phyloP scores from a whole-genome alignment of 2,113 vertebrate genomes.

The Neolamprologus toae region DNA sequence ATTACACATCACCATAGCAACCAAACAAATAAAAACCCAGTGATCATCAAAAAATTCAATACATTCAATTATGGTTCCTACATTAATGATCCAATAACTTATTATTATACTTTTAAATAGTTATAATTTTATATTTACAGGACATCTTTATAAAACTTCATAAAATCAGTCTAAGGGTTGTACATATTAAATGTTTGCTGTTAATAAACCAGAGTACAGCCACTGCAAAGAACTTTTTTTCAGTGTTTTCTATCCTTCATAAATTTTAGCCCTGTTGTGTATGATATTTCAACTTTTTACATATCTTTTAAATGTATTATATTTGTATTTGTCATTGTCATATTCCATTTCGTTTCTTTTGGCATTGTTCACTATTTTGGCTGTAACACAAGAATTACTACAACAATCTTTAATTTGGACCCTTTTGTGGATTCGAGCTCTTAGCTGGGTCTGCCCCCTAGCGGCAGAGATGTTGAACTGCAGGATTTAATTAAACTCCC shows the following conservation, averaged over 20 bases:
- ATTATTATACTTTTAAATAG: not conserved
- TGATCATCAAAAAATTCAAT: no score
- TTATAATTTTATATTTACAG: not conserved
- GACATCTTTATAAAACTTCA: not conserved
- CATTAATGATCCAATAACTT: not conserved
- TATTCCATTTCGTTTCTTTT: accelerated
- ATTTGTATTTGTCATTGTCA: accelerated
- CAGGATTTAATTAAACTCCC: not conserved
- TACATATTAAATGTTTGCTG: not conserved
- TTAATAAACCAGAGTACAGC: not conserved
- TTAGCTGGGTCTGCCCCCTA: conserved; percentile 9
- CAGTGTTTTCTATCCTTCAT: not conserved
- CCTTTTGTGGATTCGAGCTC: not conserved
- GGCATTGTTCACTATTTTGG: not conserved
- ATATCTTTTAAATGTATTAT: not conserved
- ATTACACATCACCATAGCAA: no score
- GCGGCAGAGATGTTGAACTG: not conserved
- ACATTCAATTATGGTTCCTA: no score
- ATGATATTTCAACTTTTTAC: not conserved
- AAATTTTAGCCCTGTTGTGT: accelerated
- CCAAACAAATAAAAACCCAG: no score
- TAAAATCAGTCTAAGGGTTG: not conserved
- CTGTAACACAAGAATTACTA: not conserved
- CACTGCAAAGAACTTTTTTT: accelerated
- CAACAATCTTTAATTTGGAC: not conserved